phyloP scores from a whole-genome alignment of 1,140 invertebrate genomes.

The Philopotamus ludificatus region DNA sequence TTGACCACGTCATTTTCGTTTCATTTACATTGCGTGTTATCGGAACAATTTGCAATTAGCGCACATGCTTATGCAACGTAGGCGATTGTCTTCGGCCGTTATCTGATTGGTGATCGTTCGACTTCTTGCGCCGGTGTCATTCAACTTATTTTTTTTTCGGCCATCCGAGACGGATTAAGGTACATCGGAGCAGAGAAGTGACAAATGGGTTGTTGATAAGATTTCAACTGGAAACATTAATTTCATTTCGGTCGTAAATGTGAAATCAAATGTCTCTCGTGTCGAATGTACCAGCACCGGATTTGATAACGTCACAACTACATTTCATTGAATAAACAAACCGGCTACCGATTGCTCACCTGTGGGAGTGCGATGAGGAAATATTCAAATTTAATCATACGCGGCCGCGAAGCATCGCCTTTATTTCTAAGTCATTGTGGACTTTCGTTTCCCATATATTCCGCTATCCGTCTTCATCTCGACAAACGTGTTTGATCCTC shows the following conservation, averaged over 20 bases:
- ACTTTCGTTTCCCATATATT: too few relatives aligned
- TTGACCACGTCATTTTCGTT: too few relatives aligned
- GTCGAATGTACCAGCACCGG: conserved; percentile 26
- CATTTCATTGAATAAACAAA: conserved; percentile 31
- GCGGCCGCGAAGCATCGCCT: background rate
- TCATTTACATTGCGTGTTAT: background rate
- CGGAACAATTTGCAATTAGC: conserved; percentile 24
- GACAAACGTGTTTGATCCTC: conserved; percentile 18
- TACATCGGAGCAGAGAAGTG: conserved; percentile 34
- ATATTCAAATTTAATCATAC: background rate
- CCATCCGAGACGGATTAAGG: conserved; percentile 29
- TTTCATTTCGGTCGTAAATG: conserved; percentile 31
- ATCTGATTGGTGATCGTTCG: conserved; percentile 19
- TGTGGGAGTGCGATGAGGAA: conserved; percentile 16
- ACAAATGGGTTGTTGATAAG: conserved; percentile 41
- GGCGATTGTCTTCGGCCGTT: conserved; percentile 17
- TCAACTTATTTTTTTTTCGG: conserved; percentile 35
- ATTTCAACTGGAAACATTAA: conserved; percentile 39
- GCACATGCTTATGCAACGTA: conserved; percentile 6
- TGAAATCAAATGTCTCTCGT: conserved; percentile 31
- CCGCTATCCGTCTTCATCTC: too few relatives aligned
- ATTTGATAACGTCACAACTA: conserved; percentile 34
- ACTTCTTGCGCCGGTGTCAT: conserved; percentile 29
- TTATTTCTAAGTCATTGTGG: too few relatives aligned
- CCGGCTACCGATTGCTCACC: conserved; percentile 23